Conservation (phyloP, 2,888 invertebrate genomes). For the Lissonota sp. region DNA sequence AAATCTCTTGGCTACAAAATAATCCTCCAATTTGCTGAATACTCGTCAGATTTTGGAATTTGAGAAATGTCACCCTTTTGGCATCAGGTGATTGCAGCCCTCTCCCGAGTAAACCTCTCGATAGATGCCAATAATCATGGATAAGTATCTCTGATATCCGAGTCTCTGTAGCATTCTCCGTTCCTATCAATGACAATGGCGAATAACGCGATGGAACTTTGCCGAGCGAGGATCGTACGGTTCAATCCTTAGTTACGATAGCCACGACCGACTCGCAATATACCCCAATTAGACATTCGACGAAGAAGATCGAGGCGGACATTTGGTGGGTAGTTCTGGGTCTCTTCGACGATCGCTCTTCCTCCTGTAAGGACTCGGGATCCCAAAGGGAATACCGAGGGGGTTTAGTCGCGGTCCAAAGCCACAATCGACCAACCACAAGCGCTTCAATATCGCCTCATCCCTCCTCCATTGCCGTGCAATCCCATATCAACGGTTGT, state of each 20-base stretch:
- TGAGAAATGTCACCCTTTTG: too few species aligned
- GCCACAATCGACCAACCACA: conserved; percentile 49
- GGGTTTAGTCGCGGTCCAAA: too few species aligned
- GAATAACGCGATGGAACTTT: background rate
- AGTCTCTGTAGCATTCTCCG: background rate
- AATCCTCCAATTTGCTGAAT: too few species aligned
- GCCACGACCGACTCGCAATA: conserved; percentile 40
- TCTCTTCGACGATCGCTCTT: conserved; percentile 4
- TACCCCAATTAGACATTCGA: conserved; percentile 42
- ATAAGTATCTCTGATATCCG: background rate
- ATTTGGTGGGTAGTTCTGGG: background rate
- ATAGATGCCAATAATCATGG: too few species aligned
- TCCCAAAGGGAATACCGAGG: conserved; percentile 52
- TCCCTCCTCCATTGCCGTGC: conserved; percentile 30
- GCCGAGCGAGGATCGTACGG: conserved; percentile 9
- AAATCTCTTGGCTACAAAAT: too few species aligned
- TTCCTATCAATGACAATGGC: background rate
- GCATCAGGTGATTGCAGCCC: too few species aligned
- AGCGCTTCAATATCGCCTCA: conserved; percentile 34
- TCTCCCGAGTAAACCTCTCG: too few species aligned
- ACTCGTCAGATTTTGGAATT: too few species aligned
- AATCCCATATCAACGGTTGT: conserved; percentile 24
- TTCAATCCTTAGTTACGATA: too few species aligned
- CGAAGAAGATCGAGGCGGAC: background rate
- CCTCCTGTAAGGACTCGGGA: conserved; percentile 33